phyloP scores from a whole-genome alignment of 2,797 vertebrate genomes.

The Adrianichthys oophorus region DNA sequence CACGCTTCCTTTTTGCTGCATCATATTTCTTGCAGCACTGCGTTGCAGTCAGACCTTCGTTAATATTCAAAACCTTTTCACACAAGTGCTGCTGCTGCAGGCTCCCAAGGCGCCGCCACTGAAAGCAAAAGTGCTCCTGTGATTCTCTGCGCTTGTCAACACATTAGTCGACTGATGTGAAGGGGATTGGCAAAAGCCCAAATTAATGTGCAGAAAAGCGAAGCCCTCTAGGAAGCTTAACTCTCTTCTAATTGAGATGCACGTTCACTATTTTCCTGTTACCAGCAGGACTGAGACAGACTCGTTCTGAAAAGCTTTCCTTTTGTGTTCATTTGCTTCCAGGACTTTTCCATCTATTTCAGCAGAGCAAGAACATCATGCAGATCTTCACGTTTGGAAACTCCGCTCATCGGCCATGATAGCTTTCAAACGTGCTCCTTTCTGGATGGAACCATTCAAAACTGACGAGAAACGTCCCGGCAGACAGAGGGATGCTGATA shows the following conservation, averaged over 20 bases:
- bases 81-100: slow-evolving; percentile 5
- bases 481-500: slow-evolving; percentile 11
- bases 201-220: slow-evolving; percentile 69
- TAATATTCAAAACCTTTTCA: slow-evolving; percentile 50
- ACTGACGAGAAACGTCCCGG: neutral
- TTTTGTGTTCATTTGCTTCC: neutral
- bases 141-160: slow-evolving; percentile 67
- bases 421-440: neutral
- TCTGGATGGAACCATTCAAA: slow-evolving; percentile 7
- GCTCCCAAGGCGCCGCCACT: slow-evolving; percentile 28
- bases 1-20: slow-evolving; percentile 1
- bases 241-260: slow-evolving; percentile 66
- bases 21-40: slow-evolving; percentile 18
- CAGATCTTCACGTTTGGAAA: slow-evolving; percentile 11
- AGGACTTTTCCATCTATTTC: slow-evolving; percentile 10
- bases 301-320: slow-evolving; percentile 24
- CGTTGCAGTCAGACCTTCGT: slow-evolving; percentile 40
- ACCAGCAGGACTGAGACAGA: slow-evolving; percentile 38
- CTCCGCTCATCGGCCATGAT: slow-evolving; percentile 11
- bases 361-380: slow-evolving; percentile 1
- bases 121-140: slow-evolving; percentile 53
- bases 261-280: slow-evolving; percentile 57
- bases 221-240: slow-evolving; percentile 70
- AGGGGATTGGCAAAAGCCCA: slow-evolving; percentile 69
- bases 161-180: slow-evolving; percentile 65